Evolutionary conservation across 2,113 vertebrate genomes (phyloP).

Genomic region (Toxotes chatareus): DNA sequence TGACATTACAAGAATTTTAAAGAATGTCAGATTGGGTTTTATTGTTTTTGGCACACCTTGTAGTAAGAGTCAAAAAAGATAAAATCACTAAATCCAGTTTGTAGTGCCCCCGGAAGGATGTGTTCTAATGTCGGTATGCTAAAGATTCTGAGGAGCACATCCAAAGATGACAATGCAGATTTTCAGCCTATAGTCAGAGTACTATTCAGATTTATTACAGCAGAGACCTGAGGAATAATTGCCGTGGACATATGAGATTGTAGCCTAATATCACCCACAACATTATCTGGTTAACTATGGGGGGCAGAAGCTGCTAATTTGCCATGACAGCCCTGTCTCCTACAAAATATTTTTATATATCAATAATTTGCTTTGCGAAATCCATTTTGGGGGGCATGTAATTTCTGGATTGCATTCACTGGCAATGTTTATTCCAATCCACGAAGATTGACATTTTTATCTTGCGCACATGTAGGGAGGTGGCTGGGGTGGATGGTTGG

Average conservation of each 20-base stretch:
- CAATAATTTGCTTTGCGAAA: background rate
- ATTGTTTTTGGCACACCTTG: conserved; percentile 55
- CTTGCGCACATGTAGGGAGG: background rate
- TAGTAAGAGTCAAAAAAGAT: conserved; percentile 56
- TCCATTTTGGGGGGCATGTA: background rate
- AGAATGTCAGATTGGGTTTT: conserved; percentile 31
- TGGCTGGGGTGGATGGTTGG: background rate
- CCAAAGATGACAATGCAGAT: conserved; percentile 28
- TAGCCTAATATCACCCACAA: background rate
- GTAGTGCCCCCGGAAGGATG: conserved; percentile 15
- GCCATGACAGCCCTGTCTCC: background rate
- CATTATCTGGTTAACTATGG: background rate
- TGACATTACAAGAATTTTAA: conserved; percentile 36
- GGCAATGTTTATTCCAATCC: background rate
- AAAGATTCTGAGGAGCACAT: conserved; percentile 19
- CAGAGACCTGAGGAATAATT: background rate
- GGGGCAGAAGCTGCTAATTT: background rate
- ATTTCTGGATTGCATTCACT: background rate
- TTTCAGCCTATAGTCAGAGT: background rate
- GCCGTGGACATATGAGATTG: background rate
- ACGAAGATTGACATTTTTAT: background rate
- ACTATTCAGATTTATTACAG: background rate
- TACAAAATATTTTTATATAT: background rate
- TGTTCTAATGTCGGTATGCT: conserved; percentile 7
- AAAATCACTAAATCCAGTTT: conserved; percentile 41